Evolutionary conservation across 53 echinoderm and acorn worm species (phyloP), one percentile per base, ranked within the genome.

Genomic region (Antedon mediterranea): DNA sequence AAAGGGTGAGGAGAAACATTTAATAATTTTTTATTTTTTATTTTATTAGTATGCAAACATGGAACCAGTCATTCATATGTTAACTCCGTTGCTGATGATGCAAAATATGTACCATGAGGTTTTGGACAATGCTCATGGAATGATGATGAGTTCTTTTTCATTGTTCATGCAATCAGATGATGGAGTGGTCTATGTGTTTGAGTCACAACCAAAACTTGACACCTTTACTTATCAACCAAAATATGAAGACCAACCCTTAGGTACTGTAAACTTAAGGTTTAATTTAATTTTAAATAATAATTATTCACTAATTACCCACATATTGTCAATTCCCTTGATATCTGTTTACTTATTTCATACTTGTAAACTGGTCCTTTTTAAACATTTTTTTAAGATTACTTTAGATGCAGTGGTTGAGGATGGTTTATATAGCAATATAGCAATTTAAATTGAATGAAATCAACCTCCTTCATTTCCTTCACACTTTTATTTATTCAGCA

Each of bases 181-280:
- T 29, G 87, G 91, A 71, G 80, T 89, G 73, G 41, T 97, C 37
- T 97, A 97, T 76, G 82, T 97, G 33, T 97, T 92, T 83, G 89
- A 97, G 76, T 87, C 97, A 57, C 81, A 86, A 78, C 97, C 97
- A 14, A 78, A 92, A 84, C 74, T 94, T 29, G 91, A 94, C 41
- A 86, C 91, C n/a, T 94, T 94, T 81, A 94, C 94, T 18, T 81
- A 87, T 72, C 82, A 89, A 32, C 91, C 94, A 43, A 86, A 94
- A 33, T 78, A 75, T 13, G 71, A 86, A 57, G 84, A 86, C 43
- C 83, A 44, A 28, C 72, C 29, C 14, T 74, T 79, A 15, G 79
- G 86, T 84, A 71, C 73, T 81, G 31, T 37, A 75, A 76, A 26
- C 6, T 43, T 18, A 28, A 41, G 20, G 7, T 73, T 72, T 72